Percentiles rank a stretch among this genome's conserved stretches.
phyloP scores from a whole-genome alignment of 2,113 vertebrate genomes.

The Paralichthys olivaceus region DNA sequence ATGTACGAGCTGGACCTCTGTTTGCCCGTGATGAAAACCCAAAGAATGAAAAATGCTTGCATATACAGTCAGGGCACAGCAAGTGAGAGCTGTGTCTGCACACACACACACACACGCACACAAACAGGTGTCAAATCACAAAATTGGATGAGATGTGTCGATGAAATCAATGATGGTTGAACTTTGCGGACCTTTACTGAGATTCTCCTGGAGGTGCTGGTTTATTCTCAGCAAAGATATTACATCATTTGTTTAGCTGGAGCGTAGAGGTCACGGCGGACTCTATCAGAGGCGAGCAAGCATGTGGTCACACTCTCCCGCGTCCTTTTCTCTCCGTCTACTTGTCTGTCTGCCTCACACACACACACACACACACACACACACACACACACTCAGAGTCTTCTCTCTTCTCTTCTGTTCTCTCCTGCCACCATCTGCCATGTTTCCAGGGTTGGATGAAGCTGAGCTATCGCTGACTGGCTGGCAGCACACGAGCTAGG shows the following conservation, averaged over 20 bases:
- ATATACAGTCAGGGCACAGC: conserved; percentile 5
- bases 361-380: conserved; percentile 7
- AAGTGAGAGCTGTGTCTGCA: conserved; percentile 25
- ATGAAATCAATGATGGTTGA: conserved; percentile 25
- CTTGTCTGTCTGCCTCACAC: conserved; percentile 28
- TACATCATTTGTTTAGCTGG: conserved; percentile 8
- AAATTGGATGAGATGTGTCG: neutral
- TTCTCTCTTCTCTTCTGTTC: conserved; percentile 57
- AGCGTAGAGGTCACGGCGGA: conserved; percentile 30
- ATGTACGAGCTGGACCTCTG: conserved; percentile 25
- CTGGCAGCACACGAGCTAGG: conserved; percentile 57
- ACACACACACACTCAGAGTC: neutral
- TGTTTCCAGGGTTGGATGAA: conserved; percentile 72
- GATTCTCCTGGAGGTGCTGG: neutral
- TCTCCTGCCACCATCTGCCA: conserved; percentile 73
- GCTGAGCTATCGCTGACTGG: conserved; percentile 68
- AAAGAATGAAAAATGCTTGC: conserved; percentile 48
- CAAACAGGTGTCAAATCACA: conserved; percentile 1
- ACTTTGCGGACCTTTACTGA: neutral
- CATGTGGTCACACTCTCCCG: conserved; percentile 35
- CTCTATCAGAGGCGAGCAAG: conserved; percentile 7
- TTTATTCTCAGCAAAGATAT: conserved; percentile 27
- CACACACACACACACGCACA: neutral
- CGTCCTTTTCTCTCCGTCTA: conserved; percentile 28
- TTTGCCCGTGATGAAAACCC: conserved; percentile 28